Evolutionary conservation across 2,113 vertebrate species (phyloP).

Genomic region (Silurus glanis): DNA sequence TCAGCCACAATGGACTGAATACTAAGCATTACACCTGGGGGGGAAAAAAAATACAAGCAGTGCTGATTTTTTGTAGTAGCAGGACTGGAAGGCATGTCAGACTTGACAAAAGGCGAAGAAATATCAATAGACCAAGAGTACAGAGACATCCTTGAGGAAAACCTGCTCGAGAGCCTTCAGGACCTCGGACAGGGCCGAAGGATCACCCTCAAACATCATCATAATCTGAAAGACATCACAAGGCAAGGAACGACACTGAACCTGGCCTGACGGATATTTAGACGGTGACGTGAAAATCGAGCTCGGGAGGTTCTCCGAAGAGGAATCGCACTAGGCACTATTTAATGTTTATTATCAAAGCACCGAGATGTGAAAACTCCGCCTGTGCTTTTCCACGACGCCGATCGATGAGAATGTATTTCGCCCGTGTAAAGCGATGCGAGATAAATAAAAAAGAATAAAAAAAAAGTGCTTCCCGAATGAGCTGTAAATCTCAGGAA

Average conservation of each 20-base stretch:
- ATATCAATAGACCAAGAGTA: slow-evolving; percentile 6
- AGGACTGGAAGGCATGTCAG: neutral
- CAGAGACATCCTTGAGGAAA: neutral
- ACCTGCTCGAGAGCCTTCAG: neutral
- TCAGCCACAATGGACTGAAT: neutral
- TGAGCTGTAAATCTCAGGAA: neutral
- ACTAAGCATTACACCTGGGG: neutral
- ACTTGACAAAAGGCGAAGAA: neutral
- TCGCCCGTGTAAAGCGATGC: neutral
- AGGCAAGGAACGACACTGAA: neutral
- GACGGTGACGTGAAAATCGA: neutral
- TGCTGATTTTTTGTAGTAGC: neutral
- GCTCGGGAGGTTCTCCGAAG: neutral
- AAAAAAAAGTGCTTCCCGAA: neutral
- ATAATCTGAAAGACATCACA: neutral
- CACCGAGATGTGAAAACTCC: neutral
- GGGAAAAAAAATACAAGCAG: neutral
- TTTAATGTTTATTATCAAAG: neutral
- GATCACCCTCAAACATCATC: neutral
- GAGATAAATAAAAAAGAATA: neutral
- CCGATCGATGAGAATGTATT: neutral
- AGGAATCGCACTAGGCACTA: neutral
- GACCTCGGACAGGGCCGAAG: neutral
- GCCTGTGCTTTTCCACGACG: too few species aligned
- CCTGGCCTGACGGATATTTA: neutral